Evolutionary conservation across 2,888 invertebrate species (phyloP), one percentile per base, ranked within the genome.

Genomic region (Hoplodrina ambigua): DNA sequence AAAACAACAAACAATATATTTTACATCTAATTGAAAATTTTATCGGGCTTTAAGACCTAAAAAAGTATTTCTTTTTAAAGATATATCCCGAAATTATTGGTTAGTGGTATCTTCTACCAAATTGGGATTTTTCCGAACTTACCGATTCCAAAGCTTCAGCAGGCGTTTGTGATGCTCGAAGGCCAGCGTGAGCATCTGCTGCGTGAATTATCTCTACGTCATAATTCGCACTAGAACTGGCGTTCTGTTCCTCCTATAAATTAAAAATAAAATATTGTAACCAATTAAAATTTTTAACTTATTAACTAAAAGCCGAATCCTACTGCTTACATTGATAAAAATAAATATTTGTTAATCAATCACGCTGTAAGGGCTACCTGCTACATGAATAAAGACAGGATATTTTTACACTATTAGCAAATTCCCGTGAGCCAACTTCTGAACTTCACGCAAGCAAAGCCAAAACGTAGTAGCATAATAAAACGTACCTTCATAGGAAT

Each of bases 201-300:
- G 98, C 97, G 90, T 99, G 99, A 83, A 99, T 97, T 75, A 99
- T 98, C 93, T 99, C 99, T 0, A 99, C 99, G 90, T 99, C 99
- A 89, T 99, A 99, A 94, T 99, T 99, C 0, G 99, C 99, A 69
- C 99, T 99, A 0, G 99, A 99, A 90, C 98, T 98, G 0, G 99
- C 99, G 92, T 99, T 99, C 96, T 99, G 99, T 92, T 99, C 99
- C 93, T 99, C 99, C 95, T 95, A 76, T 17, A 84, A 72, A 25
- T 25, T 25, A 25, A 41, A 57, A 15, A 1, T 37, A 11, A 56
- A 57, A n/a, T 17, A 44, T 41, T 41, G 41, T 41, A 3, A 11
- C 41, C 41, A 4, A 41, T 8, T 41, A 41, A 37, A 41, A 41
- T 8, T 20, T 19, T 17, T 20, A 10, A 53, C 3, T 0, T 2